Percentiles rank a stretch among this genome's conserved stretches.
Conservation (phyloP, 2,888 invertebrate genomes). For the Cataglyphis rosenhaueri region DNA sequence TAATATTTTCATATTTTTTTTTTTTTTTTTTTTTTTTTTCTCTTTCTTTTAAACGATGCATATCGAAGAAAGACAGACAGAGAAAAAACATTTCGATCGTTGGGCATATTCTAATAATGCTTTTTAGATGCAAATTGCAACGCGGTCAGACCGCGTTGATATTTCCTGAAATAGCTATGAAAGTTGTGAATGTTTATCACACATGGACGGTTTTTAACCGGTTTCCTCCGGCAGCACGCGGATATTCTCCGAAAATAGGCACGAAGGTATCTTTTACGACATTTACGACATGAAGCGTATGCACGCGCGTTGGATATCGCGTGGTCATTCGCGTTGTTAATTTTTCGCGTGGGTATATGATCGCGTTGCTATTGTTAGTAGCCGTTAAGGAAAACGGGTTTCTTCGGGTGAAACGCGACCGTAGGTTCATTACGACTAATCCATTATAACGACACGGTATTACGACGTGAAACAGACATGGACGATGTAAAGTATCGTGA, state of each 20-base stretch:
- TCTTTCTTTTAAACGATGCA: neutral
- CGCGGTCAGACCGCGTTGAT: neutral
- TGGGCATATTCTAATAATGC: constrained; percentile 22
- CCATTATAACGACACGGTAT: constrained; percentile 17
- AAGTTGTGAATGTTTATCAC: constrained; percentile 33
- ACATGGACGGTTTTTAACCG: constrained; percentile 31
- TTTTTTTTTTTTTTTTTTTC: no score
- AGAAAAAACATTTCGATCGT: neutral
- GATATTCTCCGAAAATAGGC: constrained; percentile 26
- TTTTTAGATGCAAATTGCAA: constrained; percentile 26
- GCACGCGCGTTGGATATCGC: constrained; percentile 24
- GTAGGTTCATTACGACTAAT: constrained; percentile 43
- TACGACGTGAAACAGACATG: constrained; percentile 27
- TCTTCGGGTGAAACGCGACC: constrained; percentile 37
- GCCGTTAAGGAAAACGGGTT: constrained; percentile 52
- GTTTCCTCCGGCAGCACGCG: constrained; percentile 24
- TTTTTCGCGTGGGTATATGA: constrained; percentile 50
- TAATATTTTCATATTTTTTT: constrained; percentile 26
- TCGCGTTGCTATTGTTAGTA: constrained; percentile 51
- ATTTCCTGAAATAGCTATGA: constrained; percentile 35
- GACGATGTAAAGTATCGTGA: neutral
- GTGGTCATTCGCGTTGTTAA: constrained; percentile 46
- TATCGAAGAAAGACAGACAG: neutral
- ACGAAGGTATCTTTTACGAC: constrained; percentile 17
- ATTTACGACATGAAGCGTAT: neutral